A percentile compares a stretch with the other conserved stretches of the same genome.
These are phyloP conservation scores for Mormyrops boulengeri DNA, from an alignment of 2,797 vertebrate genomes.

Conservation along the genomic window DNA sequence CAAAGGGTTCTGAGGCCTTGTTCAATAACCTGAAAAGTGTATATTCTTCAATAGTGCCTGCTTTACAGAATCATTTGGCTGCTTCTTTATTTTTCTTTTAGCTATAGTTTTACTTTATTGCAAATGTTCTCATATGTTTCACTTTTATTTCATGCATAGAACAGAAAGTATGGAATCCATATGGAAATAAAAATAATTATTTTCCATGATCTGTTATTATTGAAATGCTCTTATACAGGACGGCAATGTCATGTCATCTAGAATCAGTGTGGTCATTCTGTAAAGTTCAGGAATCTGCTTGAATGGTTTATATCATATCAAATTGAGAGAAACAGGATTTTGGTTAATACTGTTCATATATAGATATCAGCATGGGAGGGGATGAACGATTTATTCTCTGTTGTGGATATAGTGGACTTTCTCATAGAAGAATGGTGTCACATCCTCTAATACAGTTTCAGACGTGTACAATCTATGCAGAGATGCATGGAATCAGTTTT, in stretches of 20 bases:
- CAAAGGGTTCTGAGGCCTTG: neutral
- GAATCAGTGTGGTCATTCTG: neutral
- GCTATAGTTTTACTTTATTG: neutral
- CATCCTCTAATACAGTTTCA: neutral
- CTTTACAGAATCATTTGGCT: neutral
- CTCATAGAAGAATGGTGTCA: neutral
- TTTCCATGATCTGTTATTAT: neutral
- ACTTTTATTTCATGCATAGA: neutral
- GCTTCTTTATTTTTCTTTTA: neutral
- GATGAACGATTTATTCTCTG: neutral
- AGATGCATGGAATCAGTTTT: neutral
- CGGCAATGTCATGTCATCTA: neutral
- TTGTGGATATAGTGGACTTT: neutral
- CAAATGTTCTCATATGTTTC: neutral
- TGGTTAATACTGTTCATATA: neutral
- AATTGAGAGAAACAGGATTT: neutral
- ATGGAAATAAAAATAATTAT: neutral
- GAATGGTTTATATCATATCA: neutral
- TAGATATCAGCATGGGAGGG: neutral
- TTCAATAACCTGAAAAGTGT: neutral
- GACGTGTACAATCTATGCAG: neutral
- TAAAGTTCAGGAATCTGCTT: neutral
- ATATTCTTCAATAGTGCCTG: neutral
- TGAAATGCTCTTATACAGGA: neutral
- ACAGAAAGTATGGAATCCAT: neutral